These are phyloP conservation scores for Griposia aprilina DNA, from an alignment of 2,888 invertebrate genomes.

Conservation along the genomic window DNA sequence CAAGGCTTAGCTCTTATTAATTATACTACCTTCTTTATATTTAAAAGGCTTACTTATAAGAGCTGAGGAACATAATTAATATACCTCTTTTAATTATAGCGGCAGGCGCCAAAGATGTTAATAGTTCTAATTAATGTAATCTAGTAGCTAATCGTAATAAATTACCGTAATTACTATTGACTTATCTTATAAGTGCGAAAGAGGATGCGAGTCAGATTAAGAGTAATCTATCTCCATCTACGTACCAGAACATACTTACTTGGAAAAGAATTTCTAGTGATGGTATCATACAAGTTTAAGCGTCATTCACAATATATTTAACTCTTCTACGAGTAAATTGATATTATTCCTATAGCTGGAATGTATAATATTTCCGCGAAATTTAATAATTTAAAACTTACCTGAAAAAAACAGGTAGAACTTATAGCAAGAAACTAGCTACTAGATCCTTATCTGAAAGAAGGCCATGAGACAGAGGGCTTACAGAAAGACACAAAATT, in stretches of 20 bases:
- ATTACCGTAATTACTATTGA: constrained; percentile 53
- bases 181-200: constrained; percentile 47
- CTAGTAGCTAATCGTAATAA: constrained; percentile 49
- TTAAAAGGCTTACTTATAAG: constrained; percentile 2
- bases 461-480: too few relatives aligned
- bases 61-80: constrained; percentile 20
- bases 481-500: too few relatives aligned
- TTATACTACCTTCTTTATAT: neutral
- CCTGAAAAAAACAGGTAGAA: too few relatives aligned
- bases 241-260: neutral
- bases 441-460: too few relatives aligned
- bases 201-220: constrained; percentile 45
- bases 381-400: too few relatives aligned
- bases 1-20: neutral
- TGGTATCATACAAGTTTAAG: constrained; percentile 6
- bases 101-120: constrained; percentile 53
- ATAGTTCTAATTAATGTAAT: constrained; percentile 55
- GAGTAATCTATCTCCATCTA: constrained; percentile 35
- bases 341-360: too few relatives aligned
- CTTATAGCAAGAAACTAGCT: too few relatives aligned
- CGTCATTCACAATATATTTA: neutral
- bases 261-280: constrained; percentile 14
- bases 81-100: constrained; percentile 45
- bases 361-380: too few relatives aligned
- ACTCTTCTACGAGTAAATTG: neutral